Evolutionary conservation across 2,113 vertebrate species (phyloP).

Genomic region (Herpailurus yagouaroundi): DNA sequence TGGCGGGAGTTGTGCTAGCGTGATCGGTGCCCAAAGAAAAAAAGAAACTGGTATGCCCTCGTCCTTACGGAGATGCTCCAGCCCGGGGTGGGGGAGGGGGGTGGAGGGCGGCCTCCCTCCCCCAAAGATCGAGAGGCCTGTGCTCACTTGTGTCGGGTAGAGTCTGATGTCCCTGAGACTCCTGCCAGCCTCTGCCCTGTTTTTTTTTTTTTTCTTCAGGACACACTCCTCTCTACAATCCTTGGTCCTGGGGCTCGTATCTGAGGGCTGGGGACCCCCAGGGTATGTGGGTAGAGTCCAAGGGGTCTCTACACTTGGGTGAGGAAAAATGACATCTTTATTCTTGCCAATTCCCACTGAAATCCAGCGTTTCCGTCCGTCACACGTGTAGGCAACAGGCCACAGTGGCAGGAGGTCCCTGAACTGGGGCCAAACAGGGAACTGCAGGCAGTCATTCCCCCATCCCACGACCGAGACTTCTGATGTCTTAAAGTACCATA

Average conservation of each 20-base stretch:
- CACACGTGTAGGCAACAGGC: neutral
- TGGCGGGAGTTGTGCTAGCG: neutral
- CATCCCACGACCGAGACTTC: accelerated
- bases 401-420: accelerated
- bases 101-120: accelerated
- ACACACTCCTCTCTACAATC: accelerated
- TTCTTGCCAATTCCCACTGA: neutral
- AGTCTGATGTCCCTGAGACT: accelerated
- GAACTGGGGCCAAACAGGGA: neutral
- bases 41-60: accelerated
- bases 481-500: accelerated
- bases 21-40: accelerated
- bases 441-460: neutral
- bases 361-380: neutral
- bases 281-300: neutral
- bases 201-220: neutral
- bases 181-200: accelerated
- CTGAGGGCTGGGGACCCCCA: neutral
- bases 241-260: neutral
- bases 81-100: too few species aligned
- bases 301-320: neutral
- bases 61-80: accelerated
- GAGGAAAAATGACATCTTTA: neutral
- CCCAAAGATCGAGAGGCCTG: accelerated
- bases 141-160: accelerated